A percentile compares a stretch with the other conserved stretches of the same genome.
phyloP scores from a whole-genome alignment of 2,888 invertebrate genomes.

The Horisme vitalbata region DNA sequence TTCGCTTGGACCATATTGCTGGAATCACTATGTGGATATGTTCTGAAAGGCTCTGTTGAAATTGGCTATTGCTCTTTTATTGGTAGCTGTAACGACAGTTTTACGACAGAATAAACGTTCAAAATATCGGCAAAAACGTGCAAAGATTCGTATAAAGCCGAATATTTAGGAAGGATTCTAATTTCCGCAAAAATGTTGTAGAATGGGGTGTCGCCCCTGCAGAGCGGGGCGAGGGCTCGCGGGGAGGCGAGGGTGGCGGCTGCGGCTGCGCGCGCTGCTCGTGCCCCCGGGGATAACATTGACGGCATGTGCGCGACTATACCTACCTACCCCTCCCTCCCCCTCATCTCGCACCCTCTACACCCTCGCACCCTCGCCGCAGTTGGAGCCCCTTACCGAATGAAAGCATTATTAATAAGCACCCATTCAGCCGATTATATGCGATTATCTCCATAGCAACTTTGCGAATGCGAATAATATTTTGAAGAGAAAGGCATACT shows the following conservation, averaged over 20 bases:
- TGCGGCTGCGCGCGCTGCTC: conserved; percentile 50
- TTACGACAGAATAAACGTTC: conserved; percentile 22
- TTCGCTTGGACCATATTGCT: too few species aligned
- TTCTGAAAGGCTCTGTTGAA: too few species aligned
- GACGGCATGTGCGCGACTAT: conserved; percentile 46
- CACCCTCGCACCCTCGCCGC: conserved; percentile 39
- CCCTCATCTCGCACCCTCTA: conserved; percentile 35
- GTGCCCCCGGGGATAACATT: conserved; percentile 57
- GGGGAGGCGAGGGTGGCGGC: conserved; percentile 39
- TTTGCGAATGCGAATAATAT: conserved; percentile 33
- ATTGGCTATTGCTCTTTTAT: too few species aligned
- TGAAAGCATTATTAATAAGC: conserved; percentile 65
- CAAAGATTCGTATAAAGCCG: conserved; percentile 36
- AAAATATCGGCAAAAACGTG: conserved; percentile 22
- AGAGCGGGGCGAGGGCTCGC: conserved; percentile 54
- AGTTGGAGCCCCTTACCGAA: conserved; percentile 44
- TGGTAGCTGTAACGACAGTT: conserved; percentile 17
- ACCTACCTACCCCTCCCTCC: conserved; percentile 47
- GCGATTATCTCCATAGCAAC: conserved; percentile 61
- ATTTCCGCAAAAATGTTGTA: conserved; percentile 74
- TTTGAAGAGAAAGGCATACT: conserved; percentile 7
- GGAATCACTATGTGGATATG: too few species aligned
- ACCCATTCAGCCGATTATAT: conserved; percentile 66
- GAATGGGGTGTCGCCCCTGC: conserved; percentile 66
- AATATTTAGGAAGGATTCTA: conserved; percentile 61